Base-by-base conservation (phyloP, 2,797 vertebrate genomes). In the Calcarius lapponicus region DNA sequence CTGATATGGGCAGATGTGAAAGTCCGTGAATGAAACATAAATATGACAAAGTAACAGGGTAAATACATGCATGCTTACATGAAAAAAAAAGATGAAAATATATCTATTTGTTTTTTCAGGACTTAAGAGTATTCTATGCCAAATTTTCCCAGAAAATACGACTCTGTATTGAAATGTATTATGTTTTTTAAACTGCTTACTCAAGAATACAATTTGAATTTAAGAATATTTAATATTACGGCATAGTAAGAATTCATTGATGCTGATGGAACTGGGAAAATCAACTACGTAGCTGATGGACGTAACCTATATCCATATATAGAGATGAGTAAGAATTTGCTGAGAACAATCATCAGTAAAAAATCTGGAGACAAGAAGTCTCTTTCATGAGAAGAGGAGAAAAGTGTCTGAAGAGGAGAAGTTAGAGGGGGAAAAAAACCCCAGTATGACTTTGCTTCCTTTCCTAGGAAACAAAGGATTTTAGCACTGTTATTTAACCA, bases 281-380 rank as follows among this genome's bases (percentile, higher is more conserved):
- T 50, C 13, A 70, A 9, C 40, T 78, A 43, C 1, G 1, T 31
- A 67, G 19, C 32, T 58, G 8, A 22, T 42, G 14, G 43, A 42
- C 0, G 1, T 38, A 80, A 50, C 4, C 22, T 69, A 21, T 7
- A 17, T 13, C 22, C 5, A 6, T 43, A 6, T 43, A 24, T 3
- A 43, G 31, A 80, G 7, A 82, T 60, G 9, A 48, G 22, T 16
- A 64, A 86, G 4, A 11, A 69, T 70, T 81, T 86, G 24, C 18
- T 31, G 14, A 61, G 19, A 75, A 24, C 34, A 64, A 36, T n/a
- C 47, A 61, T 57, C 14, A 71, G 15, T 18, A 75, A 17, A 43
- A 13, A 36, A 22, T 36, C 21, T 78, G 40, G 26, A 70, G 8
- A 28, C 2, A 16, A 50, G 17, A 32, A 70, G 9, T 4, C 7